Base-by-base conservation (phyloP, 2,797 vertebrate species). In the Trichosurus vulpecula region DNA sequence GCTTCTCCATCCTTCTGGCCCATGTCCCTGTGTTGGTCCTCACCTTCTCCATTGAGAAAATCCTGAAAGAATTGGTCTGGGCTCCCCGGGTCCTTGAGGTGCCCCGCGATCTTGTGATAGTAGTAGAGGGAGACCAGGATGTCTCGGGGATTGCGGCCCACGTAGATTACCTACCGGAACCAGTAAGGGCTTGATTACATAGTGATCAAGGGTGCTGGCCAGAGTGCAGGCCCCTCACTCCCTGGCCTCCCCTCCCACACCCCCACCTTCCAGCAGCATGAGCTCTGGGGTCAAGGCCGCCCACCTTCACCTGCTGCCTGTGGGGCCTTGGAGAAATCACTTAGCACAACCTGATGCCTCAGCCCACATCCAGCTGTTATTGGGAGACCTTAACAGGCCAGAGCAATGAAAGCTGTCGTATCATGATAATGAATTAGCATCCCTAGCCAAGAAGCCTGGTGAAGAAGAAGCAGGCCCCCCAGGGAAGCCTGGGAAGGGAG, bases 91-190 rank as follows among this genome's bases (percentile, higher is more conserved):
- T 99, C 99, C 74, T 99, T 99, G 27, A 99, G 98, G 90, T 99
- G 99, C 89, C 29, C 47, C 0, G 99, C 99, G 95, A 99, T 99
- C 97, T 99, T 98, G 92, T 99, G 99, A 97, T 99, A 99, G 97
- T 99, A 98, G 95, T 99, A 99, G 14, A 99, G 99, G 1, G 99
- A 99, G 66, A 99, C 99, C 22, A 98, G 0, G 0, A 99, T 94
- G 4, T 99, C 99, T 96, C 98, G 99, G 10, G 99, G 99, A 96
- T 99, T 99, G 93, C 99, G 99, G 95, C 98, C 98, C 52, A 99
- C 96, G 93, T 99, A 99, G 98, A 99, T 99, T 6, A 98, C 98
- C 99, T 99, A 54, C 2, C 30, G 61, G 74, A 47, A 31, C 9
- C 66, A 81, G 13, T 47, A 55, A 31, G 22, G 30, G 4, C 1